Evolutionary conservation across 2,797 vertebrate species (phyloP).

Genomic region (Anas flavirostris): DNA sequence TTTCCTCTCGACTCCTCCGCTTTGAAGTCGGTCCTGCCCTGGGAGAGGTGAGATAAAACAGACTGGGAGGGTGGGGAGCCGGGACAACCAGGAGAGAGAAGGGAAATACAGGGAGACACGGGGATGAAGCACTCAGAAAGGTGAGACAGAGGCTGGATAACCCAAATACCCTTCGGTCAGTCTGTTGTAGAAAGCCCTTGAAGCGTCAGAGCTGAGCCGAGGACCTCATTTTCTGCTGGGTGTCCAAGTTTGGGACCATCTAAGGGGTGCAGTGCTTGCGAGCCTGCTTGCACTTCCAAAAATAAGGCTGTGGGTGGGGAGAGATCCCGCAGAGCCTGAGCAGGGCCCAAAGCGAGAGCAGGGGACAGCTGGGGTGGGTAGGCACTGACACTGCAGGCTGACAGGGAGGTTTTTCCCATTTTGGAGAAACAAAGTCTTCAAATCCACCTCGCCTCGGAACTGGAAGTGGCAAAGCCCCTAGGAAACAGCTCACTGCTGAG

Average conservation of each 20-base stretch:
- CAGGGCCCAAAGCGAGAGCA: background rate
- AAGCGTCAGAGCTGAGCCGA: background rate
- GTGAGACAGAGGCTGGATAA: background rate
- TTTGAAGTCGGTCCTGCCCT: constrained; percentile 23
- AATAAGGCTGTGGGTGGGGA: background rate
- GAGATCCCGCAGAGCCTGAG: background rate
- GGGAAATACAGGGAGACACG: background rate
- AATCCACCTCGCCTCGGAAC: background rate
- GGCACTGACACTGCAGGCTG: background rate
- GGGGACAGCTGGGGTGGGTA: background rate
- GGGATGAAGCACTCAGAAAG: background rate
- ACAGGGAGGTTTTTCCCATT: background rate
- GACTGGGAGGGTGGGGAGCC: fast-evolving
- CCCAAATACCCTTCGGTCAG: background rate
- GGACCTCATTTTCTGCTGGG: background rate
- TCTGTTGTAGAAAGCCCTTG: background rate
- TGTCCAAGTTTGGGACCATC: background rate
- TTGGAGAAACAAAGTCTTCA: background rate
- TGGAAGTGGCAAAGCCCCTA: fast-evolving
- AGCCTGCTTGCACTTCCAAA: background rate
- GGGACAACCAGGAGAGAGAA: background rate
- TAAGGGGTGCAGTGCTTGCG: background rate
- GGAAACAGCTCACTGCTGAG: background rate
- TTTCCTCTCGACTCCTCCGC: background rate
- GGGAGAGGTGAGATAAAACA: constrained; percentile 1